Base-by-base conservation (phyloP, 1,140 invertebrate species). In the Muscidifurax raptorellus region DNA sequence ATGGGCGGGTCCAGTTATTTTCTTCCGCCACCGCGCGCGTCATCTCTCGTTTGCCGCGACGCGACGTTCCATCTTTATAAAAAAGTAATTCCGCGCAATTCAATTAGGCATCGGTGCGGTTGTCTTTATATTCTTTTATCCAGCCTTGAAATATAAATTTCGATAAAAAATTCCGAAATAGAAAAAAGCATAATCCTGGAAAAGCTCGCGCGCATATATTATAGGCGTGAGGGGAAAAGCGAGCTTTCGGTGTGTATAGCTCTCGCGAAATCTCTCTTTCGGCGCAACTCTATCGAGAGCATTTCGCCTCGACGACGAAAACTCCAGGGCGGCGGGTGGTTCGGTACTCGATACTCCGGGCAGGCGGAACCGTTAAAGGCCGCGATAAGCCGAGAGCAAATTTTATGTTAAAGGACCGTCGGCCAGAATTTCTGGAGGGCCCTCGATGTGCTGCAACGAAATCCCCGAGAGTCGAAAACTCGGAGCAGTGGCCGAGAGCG, bases 371-470 rank as follows among this genome's bases (percentile, higher is more conserved):
- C 87, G 72, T 87, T 86, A 75, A 80, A 86, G 83, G 78, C 85
- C 83, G 80, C 86, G 83, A 81, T 85, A 87, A 89, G 86, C 66
- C 81, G 79, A 71, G 32, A 83, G 74, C 84, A 80, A 89, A 89
- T 90, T 90, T 90, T 83, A 84, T 78, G 87, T 89, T 89, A 87
- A 91, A 89, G 89, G 88, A 91, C 36, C n/a, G 77, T 59, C 18
- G 52, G 52, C 52, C 52, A 59, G 86, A 89, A 91, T 90, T 88
- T 86, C 81, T 86, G 10, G 71, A 75, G 80, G 32, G 28, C 71
- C 69, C 40, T 80, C 67, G 47, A 81, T 32, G 59, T 9, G 77
- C 36, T 87, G 36, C 71, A 81, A 69, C 84, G 72, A 88, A 67
- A 78, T 69, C 66, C 66, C 66, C 28, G 52, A 59, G 44, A 47